A percentile compares a stretch with the other conserved stretches of the same genome.
Conservation (phyloP, 1,140 invertebrate species). For the Chymomyza costata region DNA sequence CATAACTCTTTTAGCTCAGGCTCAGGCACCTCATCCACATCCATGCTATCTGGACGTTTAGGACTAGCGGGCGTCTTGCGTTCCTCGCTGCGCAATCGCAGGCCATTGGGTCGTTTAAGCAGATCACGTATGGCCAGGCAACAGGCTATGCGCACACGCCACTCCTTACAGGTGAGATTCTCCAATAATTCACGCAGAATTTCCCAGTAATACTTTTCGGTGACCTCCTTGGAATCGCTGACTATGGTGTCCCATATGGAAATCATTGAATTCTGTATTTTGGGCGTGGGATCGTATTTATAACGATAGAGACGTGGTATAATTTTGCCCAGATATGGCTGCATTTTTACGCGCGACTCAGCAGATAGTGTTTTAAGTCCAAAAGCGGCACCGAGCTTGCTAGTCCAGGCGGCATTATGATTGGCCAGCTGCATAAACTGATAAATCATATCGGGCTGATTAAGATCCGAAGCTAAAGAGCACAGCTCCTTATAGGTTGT, state of each 20-base stretch:
- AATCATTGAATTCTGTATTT: conserved; percentile 92
- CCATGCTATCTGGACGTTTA: conserved; percentile 29
- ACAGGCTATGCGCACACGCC: conserved; percentile 92
- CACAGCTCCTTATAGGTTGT: conserved; percentile 96
- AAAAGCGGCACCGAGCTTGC: conserved; percentile 93
- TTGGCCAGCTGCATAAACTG: conserved; percentile 97
- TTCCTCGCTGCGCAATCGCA: conserved; percentile 60
- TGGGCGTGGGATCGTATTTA: conserved; percentile 93
- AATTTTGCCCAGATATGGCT: conserved; percentile 87
- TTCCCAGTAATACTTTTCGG: conserved; percentile 91
- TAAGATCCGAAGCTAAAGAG: conserved; percentile 92
- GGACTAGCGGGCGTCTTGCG: conserved; percentile 4
- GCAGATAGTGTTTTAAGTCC: conserved; percentile 90
- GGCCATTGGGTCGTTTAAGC: conserved; percentile 78
- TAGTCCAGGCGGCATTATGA: conserved; percentile 95
- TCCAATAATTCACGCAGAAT: conserved; percentile 87
- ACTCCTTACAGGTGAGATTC: conserved; percentile 89
- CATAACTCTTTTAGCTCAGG: conserved; percentile 84
- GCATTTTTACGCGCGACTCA: conserved; percentile 87
- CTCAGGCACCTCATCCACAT: conserved; percentile 62
- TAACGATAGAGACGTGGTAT: conserved; percentile 92
- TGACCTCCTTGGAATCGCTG: conserved; percentile 88
- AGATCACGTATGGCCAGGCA: conserved; percentile 91
- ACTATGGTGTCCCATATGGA: conserved; percentile 94
- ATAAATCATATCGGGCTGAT: conserved; percentile 95